Evolutionary conservation across 2,113 vertebrate genomes (phyloP).

Genomic region (Mesoclemmys tuberculata): DNA sequence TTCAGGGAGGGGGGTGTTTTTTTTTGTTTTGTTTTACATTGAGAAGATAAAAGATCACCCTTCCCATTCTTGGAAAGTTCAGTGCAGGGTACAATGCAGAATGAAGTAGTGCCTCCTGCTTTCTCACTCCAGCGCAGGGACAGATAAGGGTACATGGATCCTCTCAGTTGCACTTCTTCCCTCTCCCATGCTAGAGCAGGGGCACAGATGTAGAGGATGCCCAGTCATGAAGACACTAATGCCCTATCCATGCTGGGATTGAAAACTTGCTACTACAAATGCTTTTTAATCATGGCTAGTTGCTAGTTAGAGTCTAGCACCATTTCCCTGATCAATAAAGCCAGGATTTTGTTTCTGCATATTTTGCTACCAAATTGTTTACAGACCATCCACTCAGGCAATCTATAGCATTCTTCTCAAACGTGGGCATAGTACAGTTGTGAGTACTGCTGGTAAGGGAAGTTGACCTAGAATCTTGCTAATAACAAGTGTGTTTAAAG

Average conservation of each 20-base stretch:
- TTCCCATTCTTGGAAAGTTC: neutral
- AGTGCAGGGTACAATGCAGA: accelerated
- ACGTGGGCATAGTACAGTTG: neutral
- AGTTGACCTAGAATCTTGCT: neutral
- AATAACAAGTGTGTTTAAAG: neutral
- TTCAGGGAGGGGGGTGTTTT: neutral
- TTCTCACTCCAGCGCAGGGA: neutral
- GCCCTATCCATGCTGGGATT: no score
- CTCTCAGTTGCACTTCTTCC: neutral
- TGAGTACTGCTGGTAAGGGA: neutral
- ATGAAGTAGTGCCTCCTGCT: neutral
- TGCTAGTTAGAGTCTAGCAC: no score
- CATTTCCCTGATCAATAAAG: neutral
- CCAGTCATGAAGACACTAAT: accelerated
- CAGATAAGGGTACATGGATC: neutral
- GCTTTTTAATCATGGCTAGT: neutral
- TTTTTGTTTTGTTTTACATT: neutral
- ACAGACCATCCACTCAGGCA: neutral
- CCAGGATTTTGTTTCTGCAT: neutral
- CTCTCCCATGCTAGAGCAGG: neutral
- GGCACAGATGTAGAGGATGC: neutral
- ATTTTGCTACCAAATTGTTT: neutral
- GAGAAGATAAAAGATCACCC: neutral
- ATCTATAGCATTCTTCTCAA: neutral
- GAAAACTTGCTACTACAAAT: neutral